Conservation (phyloP, 2,888 invertebrate species). For the Sinohyriopsis cumingii region DNA sequence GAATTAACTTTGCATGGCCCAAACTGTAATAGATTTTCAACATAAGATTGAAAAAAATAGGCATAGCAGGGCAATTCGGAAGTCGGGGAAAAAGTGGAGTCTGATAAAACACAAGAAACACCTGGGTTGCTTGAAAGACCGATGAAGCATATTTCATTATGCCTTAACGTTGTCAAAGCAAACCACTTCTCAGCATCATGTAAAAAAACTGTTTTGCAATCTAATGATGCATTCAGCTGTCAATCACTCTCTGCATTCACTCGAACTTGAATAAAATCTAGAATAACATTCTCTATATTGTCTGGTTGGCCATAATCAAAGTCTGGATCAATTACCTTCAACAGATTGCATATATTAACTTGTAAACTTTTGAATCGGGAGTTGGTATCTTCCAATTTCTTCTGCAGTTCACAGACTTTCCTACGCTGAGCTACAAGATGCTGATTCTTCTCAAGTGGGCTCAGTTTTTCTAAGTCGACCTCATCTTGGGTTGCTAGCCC, state of each 20-base stretch:
- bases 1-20: too few species aligned
- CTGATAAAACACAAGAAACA: too few species aligned
- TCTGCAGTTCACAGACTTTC: conserved; percentile 23
- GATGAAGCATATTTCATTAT: too few species aligned
- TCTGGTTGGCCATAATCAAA: conserved; percentile 49
- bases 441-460: conserved; percentile 25
- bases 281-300: conserved; percentile 54
- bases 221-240: too few species aligned
- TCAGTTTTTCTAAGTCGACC: conserved; percentile 21
- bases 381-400: conserved; percentile 12
- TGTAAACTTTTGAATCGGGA: conserved; percentile 40
- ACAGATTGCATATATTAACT: conserved; percentile 46
- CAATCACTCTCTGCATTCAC: conserved; percentile 32
- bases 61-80: too few species aligned
- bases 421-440: conserved; percentile 16
- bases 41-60: too few species aligned
- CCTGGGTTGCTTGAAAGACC: too few species aligned
- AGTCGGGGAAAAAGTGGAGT: too few species aligned
- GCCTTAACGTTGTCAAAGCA: too few species aligned
- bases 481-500: conserved; percentile 28
- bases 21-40: too few species aligned
- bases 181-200: too few species aligned
- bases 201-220: too few species aligned
- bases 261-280: conserved; percentile 42
- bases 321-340: conserved; percentile 54